phyloP scores from a whole-genome alignment of 1,140 invertebrate genomes.

The Bombus balteatus region DNA sequence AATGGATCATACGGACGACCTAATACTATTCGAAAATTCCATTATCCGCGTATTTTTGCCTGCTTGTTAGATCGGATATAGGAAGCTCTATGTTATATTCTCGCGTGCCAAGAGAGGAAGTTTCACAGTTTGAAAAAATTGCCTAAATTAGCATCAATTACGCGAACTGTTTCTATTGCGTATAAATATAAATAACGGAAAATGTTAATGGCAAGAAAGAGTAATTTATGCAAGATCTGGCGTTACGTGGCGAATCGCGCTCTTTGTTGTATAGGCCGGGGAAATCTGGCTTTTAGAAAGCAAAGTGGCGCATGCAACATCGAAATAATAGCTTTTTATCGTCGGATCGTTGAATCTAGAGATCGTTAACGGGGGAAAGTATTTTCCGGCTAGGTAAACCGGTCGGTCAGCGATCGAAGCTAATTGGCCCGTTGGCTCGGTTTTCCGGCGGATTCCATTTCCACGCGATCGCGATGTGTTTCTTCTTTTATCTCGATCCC shows the following conservation, averaged over 20 bases:
- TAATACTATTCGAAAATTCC: not conserved
- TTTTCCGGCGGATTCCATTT: not conserved
- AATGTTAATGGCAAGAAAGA: not conserved
- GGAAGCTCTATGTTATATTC: too few species aligned
- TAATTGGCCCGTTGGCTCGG: not conserved
- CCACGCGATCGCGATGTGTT: not conserved
- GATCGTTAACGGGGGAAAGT: constrained; percentile 12
- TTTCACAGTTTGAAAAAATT: too few species aligned
- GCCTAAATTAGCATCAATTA: too few species aligned
- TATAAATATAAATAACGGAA: too few species aligned
- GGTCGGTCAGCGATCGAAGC: not conserved
- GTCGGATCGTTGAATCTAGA: not conserved
- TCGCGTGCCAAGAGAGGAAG: too few species aligned
- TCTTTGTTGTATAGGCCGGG: not conserved
- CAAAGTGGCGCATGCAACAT: not conserved
- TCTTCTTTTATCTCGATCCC: constrained; percentile 27
- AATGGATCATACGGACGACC: too few species aligned
- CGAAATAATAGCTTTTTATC: constrained; percentile 6
- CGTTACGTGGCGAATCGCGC: not conserved
- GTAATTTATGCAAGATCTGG: not conserved
- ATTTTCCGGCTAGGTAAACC: constrained; percentile 6
- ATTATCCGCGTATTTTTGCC: not conserved
- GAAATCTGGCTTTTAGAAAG: constrained; percentile 14
- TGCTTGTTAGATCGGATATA: not conserved
- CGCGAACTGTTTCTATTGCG: too few species aligned